Base-by-base conservation (phyloP, 2,888 invertebrate species). In the Gortyna flavago region DNA sequence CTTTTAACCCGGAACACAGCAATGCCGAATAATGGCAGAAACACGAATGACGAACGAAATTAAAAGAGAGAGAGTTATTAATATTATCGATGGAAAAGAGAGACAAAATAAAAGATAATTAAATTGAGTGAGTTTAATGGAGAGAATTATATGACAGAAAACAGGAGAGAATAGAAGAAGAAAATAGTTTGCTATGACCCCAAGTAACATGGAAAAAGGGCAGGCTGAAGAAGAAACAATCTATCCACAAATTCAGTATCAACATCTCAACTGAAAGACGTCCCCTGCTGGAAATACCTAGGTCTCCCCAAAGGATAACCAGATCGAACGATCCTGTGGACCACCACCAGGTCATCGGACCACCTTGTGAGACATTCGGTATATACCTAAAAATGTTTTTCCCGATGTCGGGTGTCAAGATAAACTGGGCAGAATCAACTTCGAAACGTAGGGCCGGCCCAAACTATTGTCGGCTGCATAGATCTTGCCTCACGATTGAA, bases 381-480 rank as follows among this genome's bases (percentile, higher is more conserved):
- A 16, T 25, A 25, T 32, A 32, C 5, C 32, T 5, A 38, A 21
- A 5, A 57, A 32, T 44, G 7, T 57, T n/a, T 75, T 32, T 16
- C 16, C 32, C 32, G 35, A 79, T 35, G 51, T 48, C 35, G 32
- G n/a, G 54, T 76, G 9, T 65, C 77, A 61, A 65, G n/a, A 6
- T 65, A 61, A 1, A 64, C 64, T 75, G 82, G 71, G 6, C 68
- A 75, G 6, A 41, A 11, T 8, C 16, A 80, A 35, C 18, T 62
- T 62, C 9, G 5, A 79, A 83, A 72, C 44, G 69, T 72, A 83
- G 80, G 76, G 79, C 79, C 59, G 59, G 25, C 44, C 64, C 61
- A 75, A 77, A 77, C 66, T 66, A 80, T 88, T 88, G 85, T 87
- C 75, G 67, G 70, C n/a, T 13, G 66, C 68, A 44, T 64, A 74